Percentiles rank a stretch among this genome's conserved stretches.
Conservation (phyloP, 1,140 invertebrate genomes). For the Leptinotarsa undecemlineata region DNA sequence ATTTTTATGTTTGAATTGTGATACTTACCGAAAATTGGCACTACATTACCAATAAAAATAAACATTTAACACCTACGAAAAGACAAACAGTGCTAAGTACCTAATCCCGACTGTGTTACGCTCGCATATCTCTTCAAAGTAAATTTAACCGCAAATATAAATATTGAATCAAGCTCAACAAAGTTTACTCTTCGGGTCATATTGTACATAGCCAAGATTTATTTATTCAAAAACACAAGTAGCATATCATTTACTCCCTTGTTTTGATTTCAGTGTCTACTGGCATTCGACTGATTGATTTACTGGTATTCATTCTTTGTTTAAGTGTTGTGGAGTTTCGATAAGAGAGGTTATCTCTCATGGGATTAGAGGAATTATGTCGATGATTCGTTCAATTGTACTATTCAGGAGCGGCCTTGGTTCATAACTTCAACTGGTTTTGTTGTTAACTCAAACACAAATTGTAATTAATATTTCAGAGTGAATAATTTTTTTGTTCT, state of each 20-base stretch:
- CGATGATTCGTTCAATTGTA: neutral
- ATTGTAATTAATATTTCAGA: too few relatives aligned
- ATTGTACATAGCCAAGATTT: constrained; percentile 5
- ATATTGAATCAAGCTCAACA: constrained; percentile 23
- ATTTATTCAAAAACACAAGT: constrained; percentile 22
- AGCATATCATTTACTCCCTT: neutral
- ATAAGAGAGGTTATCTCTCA: neutral
- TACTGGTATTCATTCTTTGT: neutral
- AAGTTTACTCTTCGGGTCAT: constrained; percentile 14
- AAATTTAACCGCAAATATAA: constrained; percentile 23
- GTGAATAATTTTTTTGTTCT: too few relatives aligned
- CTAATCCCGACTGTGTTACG: constrained; percentile 5
- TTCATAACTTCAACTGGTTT: too few relatives aligned
- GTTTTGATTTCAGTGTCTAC: neutral
- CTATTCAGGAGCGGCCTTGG: too few relatives aligned
- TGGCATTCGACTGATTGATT: neutral
- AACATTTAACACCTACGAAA: constrained; percentile 21
- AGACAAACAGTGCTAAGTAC: constrained; percentile 16
- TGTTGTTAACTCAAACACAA: too few relatives aligned
- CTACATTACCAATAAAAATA: constrained; percentile 5
- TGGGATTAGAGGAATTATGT: neutral
- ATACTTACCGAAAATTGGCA: neutral
- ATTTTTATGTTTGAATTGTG: neutral
- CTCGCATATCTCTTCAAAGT: constrained; percentile 11
- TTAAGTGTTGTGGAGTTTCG: neutral